Percentiles rank a stretch among this genome's conserved stretches.
Evolutionary conservation across 1,140 invertebrate species (phyloP).

Genomic region (Steinernema feltiae): DNA sequence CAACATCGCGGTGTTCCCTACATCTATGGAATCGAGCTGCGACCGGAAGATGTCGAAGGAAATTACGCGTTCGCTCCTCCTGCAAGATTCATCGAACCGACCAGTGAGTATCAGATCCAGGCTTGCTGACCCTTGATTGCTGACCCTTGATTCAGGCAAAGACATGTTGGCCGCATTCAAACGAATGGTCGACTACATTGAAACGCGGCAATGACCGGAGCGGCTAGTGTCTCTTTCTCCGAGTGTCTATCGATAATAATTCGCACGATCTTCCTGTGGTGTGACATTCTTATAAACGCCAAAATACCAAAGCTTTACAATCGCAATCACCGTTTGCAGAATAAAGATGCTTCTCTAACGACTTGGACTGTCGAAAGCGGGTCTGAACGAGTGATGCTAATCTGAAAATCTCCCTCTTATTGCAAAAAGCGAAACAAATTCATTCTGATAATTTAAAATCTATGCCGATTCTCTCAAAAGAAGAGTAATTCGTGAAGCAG

Average conservation of each 20-base stretch:
- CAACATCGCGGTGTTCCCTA: conserved; percentile 50
- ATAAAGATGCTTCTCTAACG: no score
- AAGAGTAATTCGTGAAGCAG: not conserved
- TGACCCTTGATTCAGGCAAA: conserved; percentile 29
- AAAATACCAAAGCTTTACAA: conserved; percentile 3
- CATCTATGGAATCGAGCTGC: conserved; percentile 53
- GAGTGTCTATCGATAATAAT: not conserved
- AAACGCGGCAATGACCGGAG: not conserved
- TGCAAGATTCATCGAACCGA: conserved; percentile 33
- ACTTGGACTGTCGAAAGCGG: no score
- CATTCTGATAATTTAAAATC: no score
- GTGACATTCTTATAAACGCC: not conserved
- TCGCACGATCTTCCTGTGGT: not conserved
- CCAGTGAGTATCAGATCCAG: conserved; percentile 24
- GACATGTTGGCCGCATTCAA: conserved; percentile 36
- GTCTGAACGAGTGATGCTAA: no score
- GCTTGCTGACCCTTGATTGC: not conserved
- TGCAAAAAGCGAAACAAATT: no score
- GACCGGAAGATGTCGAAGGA: conserved; percentile 44
- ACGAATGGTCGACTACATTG: conserved; percentile 34
- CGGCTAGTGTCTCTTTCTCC: not conserved
- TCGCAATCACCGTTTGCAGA: not conserved
- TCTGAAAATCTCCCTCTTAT: no score
- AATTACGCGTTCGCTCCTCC: conserved; percentile 44
- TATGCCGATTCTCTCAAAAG: no score